Evolutionary conservation across 2,113 vertebrate genomes (phyloP), one percentile per base, ranked within the genome.

Genomic region (Hippoglossus stenolepis): DNA sequence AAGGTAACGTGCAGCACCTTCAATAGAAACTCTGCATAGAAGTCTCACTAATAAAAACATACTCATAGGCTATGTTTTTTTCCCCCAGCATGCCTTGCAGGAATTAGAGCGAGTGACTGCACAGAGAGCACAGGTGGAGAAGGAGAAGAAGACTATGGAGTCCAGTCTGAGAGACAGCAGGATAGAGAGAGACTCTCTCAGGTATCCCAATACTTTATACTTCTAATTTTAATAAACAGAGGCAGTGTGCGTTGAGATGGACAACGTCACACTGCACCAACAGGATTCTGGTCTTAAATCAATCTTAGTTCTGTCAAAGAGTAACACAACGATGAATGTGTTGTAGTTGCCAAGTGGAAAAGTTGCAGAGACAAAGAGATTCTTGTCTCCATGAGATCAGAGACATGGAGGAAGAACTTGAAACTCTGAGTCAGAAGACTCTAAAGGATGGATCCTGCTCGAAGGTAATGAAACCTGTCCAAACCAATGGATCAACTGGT

Each of bases 281-380:
- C 14, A 14, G 45, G 15, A 47, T 17, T 17, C 15, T 31, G 31
- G 31, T 7, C 31, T 31, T 31, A 31, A 31, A 31, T 28, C 5
- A 28, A 28, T 31, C 31, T 47, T 51, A 20, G 18, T 12, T 18
- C 49, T 51, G 49, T 56, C 9, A 26, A 59, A 35, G 23, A 38
- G 14, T 78, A 53, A 83, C 35, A 51, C 45, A 35, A 14, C n/a
- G 21, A 3, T 70, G 3, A 47, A 23, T 83, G 40, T 71, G 31
- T 20, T 76, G 1, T n/a, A 91, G 94, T 66, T 87, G 3, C 13
- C 57, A 91, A 72, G 40, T 90, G 53, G 78, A 84, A 3, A 70
- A 82, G 56, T 87, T 93, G 73, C 85, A 91, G 69, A 76, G 31
- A 67, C 90, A 93, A 62, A 87, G 72, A 45, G 87, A 90, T 7